Percentiles rank a stretch among this genome's conserved stretches.
phyloP scores from a whole-genome alignment of 2,888 invertebrate species.

The Drosophila diplacantha region DNA sequence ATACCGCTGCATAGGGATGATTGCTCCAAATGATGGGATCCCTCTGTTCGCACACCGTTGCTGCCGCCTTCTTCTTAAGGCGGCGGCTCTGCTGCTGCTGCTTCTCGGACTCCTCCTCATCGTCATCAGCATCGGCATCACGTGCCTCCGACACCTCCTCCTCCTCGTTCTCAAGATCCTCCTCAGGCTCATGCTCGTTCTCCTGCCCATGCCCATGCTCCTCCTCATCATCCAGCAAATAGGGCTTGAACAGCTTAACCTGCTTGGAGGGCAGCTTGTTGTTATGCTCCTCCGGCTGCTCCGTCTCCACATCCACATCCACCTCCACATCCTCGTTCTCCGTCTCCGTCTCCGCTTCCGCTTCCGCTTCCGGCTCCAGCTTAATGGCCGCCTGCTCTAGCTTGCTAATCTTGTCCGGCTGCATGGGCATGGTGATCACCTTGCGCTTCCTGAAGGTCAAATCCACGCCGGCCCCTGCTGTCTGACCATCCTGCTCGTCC shows the following conservation, averaged over 20 bases:
- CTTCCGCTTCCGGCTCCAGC: slow-evolving; percentile 35
- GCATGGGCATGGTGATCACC: slow-evolving; percentile 40
- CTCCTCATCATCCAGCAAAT: slow-evolving; percentile 82
- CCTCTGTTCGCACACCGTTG: slow-evolving; percentile 52
- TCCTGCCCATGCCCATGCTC: slow-evolving; percentile 8
- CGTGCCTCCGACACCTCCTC: slow-evolving; percentile 46
- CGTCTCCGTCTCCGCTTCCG: slow-evolving; percentile 24
- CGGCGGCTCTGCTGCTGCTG: slow-evolving; percentile 21
- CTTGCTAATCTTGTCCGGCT: slow-evolving; percentile 70
- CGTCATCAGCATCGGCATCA: slow-evolving; percentile 56
- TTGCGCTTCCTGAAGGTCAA: slow-evolving; percentile 74
- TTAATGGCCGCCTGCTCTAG: slow-evolving; percentile 45
- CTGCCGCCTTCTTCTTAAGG: slow-evolving; percentile 53
- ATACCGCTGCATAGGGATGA: slow-evolving; percentile 57
- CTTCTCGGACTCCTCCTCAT: slow-evolving; percentile 30
- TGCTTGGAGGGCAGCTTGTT: slow-evolving; percentile 77
- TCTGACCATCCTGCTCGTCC: slow-evolving; percentile 15
- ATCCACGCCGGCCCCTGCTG: slow-evolving; percentile 57
- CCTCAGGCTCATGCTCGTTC: slow-evolving; percentile 7
- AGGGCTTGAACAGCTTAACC: slow-evolving; percentile 87
- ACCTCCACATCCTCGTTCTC: slow-evolving; percentile 53
- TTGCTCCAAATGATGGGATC: slow-evolving; percentile 76
- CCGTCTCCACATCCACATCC: slow-evolving; percentile 53
- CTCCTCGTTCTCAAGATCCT: slow-evolving; percentile 27
- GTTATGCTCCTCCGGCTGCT: slow-evolving; percentile 37